Evolutionary conservation across 2,113 vertebrate genomes (phyloP).

Genomic region (Miniopterus natalensis): DNA sequence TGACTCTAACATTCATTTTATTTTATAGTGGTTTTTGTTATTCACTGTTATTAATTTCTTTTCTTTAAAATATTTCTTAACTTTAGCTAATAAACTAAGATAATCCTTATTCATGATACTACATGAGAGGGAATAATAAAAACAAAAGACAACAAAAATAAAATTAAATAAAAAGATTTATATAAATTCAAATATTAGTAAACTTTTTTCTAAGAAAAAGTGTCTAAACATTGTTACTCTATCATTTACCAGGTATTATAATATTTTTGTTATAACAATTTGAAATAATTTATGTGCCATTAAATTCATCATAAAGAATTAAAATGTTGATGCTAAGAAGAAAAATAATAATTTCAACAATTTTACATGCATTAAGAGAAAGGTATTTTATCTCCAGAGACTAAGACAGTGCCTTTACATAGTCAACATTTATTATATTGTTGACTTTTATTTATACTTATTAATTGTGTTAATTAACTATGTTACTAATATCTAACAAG

Average conservation of each 20-base stretch:
- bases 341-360: neutral
- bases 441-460: neutral
- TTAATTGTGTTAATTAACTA: constrained; percentile 22
- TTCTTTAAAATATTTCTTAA: neutral
- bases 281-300: neutral
- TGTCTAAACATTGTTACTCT: neutral
- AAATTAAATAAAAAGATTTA: neutral
- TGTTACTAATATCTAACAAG: neutral
- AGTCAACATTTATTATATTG: neutral
- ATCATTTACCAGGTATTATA: neutral
- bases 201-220: neutral
- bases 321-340: neutral
- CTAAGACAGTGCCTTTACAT: neutral
- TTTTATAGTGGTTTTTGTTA: neutral
- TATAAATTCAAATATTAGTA: neutral
- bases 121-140: neutral
- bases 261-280: neutral
- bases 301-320: neutral
- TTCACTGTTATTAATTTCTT: neutral
- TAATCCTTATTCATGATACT: neutral
- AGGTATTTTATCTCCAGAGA: neutral
- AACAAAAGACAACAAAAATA: neutral
- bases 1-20: neutral
- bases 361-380: neutral
- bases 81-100: neutral